Conservation (phyloP, 2,888 invertebrate genomes). For the Oithona nana region DNA sequence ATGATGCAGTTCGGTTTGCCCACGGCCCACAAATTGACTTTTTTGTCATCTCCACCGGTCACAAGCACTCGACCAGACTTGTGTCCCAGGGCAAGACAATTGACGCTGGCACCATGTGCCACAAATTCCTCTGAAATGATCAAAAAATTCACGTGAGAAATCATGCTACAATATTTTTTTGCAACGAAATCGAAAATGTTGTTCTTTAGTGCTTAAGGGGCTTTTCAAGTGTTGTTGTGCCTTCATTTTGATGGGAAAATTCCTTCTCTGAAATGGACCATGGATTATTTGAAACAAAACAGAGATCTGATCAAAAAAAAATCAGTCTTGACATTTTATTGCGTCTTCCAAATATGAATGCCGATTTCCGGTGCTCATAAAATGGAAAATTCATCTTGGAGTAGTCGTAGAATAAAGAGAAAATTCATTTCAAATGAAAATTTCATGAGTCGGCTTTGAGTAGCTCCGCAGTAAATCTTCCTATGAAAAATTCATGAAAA, state of each 20-base stretch:
- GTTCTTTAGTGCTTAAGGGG: too few species aligned
- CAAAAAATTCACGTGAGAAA: too few species aligned
- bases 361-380: too few species aligned
- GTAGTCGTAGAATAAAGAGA: too few species aligned
- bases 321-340: too few species aligned
- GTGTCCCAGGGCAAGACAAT: constrained; percentile 69
- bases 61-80: constrained; percentile 76
- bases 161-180: not conserved
- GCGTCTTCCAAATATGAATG: too few species aligned
- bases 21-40: constrained; percentile 91
- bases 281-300: not conserved
- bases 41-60: constrained; percentile 89
- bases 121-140: constrained; percentile 45
- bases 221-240: too few species aligned
- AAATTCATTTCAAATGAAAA: too few species aligned
- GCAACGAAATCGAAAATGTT: not conserved
- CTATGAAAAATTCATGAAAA: too few species aligned
- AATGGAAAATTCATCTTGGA: too few species aligned
- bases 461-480: too few species aligned
- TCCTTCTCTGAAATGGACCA: not conserved
- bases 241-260: not conserved
- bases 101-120: constrained; percentile 65
- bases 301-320: not conserved
- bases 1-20: constrained; percentile 86
- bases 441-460: too few species aligned